Conservation (phyloP, 30 jellyfish, hydroid and myxozoan species). For the Chrysaora quinquecirrha region DNA sequence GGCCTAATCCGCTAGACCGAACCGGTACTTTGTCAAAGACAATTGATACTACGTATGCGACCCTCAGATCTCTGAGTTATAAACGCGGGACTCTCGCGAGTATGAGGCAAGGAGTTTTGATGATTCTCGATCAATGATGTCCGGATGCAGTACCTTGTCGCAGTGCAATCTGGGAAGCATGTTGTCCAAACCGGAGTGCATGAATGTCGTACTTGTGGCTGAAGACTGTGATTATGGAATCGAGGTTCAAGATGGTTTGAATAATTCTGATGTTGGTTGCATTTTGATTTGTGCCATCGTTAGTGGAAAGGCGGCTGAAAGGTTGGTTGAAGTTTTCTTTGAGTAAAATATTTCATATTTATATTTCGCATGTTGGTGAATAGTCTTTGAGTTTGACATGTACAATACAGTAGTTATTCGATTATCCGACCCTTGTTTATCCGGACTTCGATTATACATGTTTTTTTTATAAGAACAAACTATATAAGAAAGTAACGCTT, state of each 20-base stretch:
- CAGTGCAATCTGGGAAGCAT: constrained; percentile 70
- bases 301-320: constrained; percentile 69
- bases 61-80: constrained; percentile 34
- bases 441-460: no score
- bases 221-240: constrained; percentile 65
- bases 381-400: no score
- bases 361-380: no score
- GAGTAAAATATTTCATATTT: no score
- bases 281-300: constrained; percentile 37
- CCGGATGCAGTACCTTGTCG: constrained; percentile 59
- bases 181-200: constrained; percentile 49
- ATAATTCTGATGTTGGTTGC: constrained; percentile 39
- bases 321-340: no score
- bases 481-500: no score
- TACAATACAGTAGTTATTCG: no score
- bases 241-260: constrained; percentile 75
- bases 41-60: constrained; percentile 34
- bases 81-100: constrained; percentile 31
- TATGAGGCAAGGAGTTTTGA: constrained; percentile 48
- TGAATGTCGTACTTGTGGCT: constrained; percentile 64
- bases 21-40: constrained; percentile 21
- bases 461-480: no score
- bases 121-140: constrained; percentile 61
- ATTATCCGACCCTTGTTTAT: no score
- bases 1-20: constrained; percentile 48